These are phyloP conservation scores for Neodontobutis hainanensis DNA, from an alignment of 2,113 vertebrate species.

Conservation along the genomic window DNA sequence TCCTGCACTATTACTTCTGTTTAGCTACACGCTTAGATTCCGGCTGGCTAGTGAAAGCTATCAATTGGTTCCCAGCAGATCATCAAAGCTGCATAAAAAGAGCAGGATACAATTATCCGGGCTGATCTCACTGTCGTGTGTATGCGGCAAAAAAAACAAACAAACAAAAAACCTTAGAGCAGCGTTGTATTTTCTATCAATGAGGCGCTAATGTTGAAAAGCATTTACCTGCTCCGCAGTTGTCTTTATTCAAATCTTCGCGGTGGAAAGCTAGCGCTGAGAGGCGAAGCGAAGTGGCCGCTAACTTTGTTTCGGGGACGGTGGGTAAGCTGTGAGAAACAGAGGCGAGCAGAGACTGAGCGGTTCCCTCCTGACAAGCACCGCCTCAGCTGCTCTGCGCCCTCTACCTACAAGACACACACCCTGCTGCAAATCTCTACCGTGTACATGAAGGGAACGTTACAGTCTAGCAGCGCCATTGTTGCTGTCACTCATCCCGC, in stretches of 20 bases:
- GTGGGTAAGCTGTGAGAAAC: conserved; percentile 20
- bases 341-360: conserved; percentile 21
- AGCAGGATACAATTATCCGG: not conserved
- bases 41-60: not conserved
- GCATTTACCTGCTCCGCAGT: conserved; percentile 40
- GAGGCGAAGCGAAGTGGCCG: conserved; percentile 19
- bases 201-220: not conserved
- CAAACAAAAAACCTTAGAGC: not conserved
- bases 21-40: too few species aligned
- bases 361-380: conserved; percentile 55
- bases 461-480: not conserved
- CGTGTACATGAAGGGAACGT: not conserved
- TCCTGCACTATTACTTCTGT: too few species aligned
- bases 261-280: not conserved
- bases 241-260: not conserved
- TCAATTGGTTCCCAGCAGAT: not conserved
- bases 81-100: not conserved
- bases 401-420: conserved; percentile 8
- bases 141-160: conserved; percentile 13
- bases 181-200: conserved; percentile 39
- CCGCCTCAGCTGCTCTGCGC: conserved; percentile 61
- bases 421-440: not conserved
- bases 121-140: not conserved
- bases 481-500: not conserved
- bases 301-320: conserved; percentile 36